Percentiles rank a stretch among this genome's conserved stretches.
phyloP scores from a whole-genome alignment of 2,113 vertebrate genomes.

The Phaetusa simplex region DNA sequence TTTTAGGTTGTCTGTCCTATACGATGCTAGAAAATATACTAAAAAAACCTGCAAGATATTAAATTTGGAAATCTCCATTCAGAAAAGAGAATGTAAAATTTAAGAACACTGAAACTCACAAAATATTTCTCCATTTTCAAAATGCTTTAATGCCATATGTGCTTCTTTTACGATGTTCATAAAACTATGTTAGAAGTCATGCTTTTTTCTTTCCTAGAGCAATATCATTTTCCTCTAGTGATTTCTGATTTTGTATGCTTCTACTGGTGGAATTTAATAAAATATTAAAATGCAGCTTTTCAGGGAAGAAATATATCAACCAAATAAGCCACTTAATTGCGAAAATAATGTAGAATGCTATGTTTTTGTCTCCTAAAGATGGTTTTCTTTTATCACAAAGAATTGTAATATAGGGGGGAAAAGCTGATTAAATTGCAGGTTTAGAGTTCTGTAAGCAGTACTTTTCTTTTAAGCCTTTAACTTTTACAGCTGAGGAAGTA shows the following conservation, averaged over 20 bases:
- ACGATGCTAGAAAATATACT: neutral
- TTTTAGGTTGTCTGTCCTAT: slow-evolving; percentile 55
- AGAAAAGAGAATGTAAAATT: slow-evolving; percentile 20
- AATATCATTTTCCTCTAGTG: slow-evolving; percentile 19
- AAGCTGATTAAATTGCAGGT: slow-evolving; percentile 16
- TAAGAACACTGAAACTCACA: slow-evolving; percentile 3
- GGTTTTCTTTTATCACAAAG: neutral
- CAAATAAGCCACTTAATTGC: neutral
- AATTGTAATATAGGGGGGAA: neutral
- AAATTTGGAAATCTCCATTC: neutral
- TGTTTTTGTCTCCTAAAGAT: neutral
- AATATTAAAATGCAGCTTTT: slow-evolving; percentile 27
- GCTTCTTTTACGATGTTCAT: neutral
- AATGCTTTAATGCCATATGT: neutral
- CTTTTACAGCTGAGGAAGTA: slow-evolving; percentile 29
- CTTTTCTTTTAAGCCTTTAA: slow-evolving; percentile 11
- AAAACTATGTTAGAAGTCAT: neutral
- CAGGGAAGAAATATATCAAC: slow-evolving; percentile 21
- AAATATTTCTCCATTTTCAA: slow-evolving; percentile 12
- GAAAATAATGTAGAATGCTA: neutral
- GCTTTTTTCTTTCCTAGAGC: slow-evolving; percentile 50
- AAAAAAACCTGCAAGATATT: neutral
- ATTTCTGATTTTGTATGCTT: slow-evolving; percentile 48
- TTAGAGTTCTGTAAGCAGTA: neutral
- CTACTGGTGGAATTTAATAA: slow-evolving; percentile 20